Evolutionary conservation across 2,888 invertebrate species (phyloP), one percentile per base, ranked within the genome.

Genomic region (Dromius quadrimaculatus): DNA sequence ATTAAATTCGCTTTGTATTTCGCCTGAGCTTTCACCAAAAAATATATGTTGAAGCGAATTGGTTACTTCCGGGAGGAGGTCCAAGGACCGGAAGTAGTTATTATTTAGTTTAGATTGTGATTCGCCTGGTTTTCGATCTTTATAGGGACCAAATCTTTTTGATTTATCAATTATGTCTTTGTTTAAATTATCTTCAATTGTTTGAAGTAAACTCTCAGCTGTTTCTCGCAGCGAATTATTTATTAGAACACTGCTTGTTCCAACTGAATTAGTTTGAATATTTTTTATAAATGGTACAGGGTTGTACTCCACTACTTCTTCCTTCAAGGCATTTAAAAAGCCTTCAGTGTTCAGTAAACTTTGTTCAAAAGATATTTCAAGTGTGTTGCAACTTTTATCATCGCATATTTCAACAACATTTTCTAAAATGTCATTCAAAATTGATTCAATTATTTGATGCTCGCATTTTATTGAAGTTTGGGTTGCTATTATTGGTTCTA

Each of bases 381-480:
- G n/a, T 13, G 13, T 17, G 3, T 41, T 41, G 3, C 15, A 17
- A 17, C 4, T 13, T 41, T 13, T 4, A 1, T 0, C 1, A 17
- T 15, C 41, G 41, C 15, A 11, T 17, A 13, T 38, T 4, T 62
- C 19, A n/a, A 62, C 36, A n/a, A 38, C 22, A n/a, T 36, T n/a
- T 1, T 62, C 22, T 38, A 62, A 4, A 9, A 62, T 62, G 1
- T 62, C 61, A 13, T 41, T 20, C 19, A 62, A 13, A 1, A 62
- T 36, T 17, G 17, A 15, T 38, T 38, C 15, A n/a, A 38, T 15
- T 11, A 38, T n/a, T n/a, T n/a, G n/a, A n/a, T n/a, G n/a, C n/a
- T 11, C 1, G 38, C 15, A 3, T 38, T 38, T 15, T 4, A 38
- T 13, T 1, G 15, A 6, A 6, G 45, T 19, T 45, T 15, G 17